These are phyloP conservation scores for Acleris literana DNA, from an alignment of 2,888 invertebrate genomes.

Conservation along the genomic window DNA sequence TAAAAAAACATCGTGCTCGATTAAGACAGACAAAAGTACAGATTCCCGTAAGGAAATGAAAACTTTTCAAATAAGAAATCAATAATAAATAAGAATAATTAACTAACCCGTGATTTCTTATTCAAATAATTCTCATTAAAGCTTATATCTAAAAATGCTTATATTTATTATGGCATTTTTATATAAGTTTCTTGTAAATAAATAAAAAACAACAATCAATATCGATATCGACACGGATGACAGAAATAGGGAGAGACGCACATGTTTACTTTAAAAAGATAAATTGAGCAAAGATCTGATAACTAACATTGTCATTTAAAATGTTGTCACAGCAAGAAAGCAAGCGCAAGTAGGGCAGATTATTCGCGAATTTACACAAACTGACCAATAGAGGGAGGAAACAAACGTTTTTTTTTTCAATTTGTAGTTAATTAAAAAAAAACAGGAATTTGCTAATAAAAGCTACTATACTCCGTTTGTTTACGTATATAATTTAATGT, in stretches of 20 bases:
- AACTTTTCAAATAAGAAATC: constrained; percentile 81
- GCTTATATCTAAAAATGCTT: constrained; percentile 70
- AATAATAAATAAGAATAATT: constrained; percentile 47
- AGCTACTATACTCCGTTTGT: too few relatives aligned
- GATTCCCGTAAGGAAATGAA: constrained; percentile 52
- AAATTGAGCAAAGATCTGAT: background rate
- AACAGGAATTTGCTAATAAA: too few relatives aligned
- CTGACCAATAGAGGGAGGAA: too few relatives aligned
- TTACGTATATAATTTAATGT: too few relatives aligned
- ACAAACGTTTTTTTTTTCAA: too few relatives aligned
- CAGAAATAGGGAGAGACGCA: constrained; percentile 8
- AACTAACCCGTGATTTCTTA: constrained; percentile 67
- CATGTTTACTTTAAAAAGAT: background rate
- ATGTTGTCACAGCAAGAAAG: constrained; percentile 1
- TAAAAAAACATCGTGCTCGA: constrained; percentile 3
- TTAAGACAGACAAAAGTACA: constrained; percentile 24
- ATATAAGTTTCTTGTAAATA: constrained; percentile 49
- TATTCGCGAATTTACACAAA: background rate
- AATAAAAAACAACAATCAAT: constrained; percentile 45
- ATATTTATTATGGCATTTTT: constrained; percentile 79
- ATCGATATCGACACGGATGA: constrained; percentile 40
- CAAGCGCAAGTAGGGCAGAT: background rate
- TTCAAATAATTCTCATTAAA: constrained; percentile 75
- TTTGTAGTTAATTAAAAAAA: too few relatives aligned
- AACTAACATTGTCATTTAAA: background rate